phyloP scores from a whole-genome alignment of 2,113 vertebrate genomes.

The Mus pahari region DNA sequence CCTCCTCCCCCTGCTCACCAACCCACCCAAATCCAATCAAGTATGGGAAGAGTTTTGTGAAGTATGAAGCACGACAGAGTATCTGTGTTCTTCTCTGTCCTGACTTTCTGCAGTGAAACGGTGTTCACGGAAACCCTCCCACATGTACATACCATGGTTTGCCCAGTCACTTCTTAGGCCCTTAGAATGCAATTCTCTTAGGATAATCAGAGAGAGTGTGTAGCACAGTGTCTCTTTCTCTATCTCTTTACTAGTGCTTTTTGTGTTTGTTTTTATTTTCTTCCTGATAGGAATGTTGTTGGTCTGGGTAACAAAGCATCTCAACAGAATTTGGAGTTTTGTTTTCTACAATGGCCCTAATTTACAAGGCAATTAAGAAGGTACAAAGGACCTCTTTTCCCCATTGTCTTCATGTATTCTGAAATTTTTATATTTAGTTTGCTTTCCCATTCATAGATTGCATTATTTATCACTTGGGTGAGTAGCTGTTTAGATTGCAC shows the following conservation, averaged over 20 bases:
- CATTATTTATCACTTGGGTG: background rate
- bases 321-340: background rate
- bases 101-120: background rate
- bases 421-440: background rate
- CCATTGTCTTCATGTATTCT: background rate
- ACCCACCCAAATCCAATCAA: background rate
- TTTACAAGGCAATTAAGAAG: background rate
- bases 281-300: background rate
- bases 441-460: background rate
- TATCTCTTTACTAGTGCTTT: background rate
- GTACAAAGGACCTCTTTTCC: background rate
- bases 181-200: background rate
- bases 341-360: too few relatives aligned
- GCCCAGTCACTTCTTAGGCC: too few relatives aligned
- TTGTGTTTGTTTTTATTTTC: background rate
- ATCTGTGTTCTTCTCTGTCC: background rate
- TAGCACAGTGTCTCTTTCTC: background rate
- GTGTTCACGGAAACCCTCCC: background rate
- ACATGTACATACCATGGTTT: background rate
- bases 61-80: background rate
- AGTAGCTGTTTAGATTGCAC: too few relatives aligned
- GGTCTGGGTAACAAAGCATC: background rate
- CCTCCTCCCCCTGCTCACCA: too few relatives aligned
- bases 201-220: background rate
- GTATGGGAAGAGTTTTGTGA: background rate